phyloP scores from a whole-genome alignment of 2,113 vertebrate genomes.

The Anguilla japonica region DNA sequence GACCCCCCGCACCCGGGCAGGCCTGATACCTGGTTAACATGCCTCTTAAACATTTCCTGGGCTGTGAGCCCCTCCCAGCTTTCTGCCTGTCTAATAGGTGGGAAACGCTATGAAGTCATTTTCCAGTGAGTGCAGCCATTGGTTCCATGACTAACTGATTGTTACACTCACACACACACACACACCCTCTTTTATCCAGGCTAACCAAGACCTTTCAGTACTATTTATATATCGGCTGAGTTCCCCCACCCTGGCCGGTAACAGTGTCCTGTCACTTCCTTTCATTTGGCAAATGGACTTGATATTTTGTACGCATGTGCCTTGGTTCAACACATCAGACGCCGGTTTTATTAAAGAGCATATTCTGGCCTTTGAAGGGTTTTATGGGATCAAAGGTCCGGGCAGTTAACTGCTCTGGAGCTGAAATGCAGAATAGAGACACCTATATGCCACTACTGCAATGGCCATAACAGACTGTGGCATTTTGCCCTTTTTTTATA shows the following conservation, averaged over 20 bases:
- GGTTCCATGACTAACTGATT: slow-evolving; percentile 28
- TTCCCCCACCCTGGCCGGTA: neutral
- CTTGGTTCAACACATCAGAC: slow-evolving; percentile 12
- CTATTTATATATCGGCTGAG: neutral
- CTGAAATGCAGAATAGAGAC: slow-evolving; percentile 35
- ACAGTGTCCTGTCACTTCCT: neutral
- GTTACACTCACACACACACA: slow-evolving; percentile 21
- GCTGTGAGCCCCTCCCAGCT: neutral
- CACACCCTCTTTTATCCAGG: slow-evolving; percentile 9
- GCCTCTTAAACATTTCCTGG: neutral
- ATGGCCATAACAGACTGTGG: slow-evolving; percentile 1
- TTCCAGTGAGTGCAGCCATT: slow-evolving; percentile 12
- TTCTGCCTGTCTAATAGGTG: slow-evolving; percentile 39
- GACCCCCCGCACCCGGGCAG: neutral
- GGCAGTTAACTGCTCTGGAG: slow-evolving; percentile 31
- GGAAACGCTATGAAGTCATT: slow-evolving; percentile 45
- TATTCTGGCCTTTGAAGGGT: slow-evolving; percentile 23
- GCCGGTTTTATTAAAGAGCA: neutral
- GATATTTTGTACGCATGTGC: neutral
- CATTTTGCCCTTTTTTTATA: neutral
- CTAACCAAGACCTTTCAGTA: slow-evolving; percentile 12
- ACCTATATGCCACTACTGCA: slow-evolving; percentile 6
- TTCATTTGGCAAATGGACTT: neutral
- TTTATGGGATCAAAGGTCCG: slow-evolving; percentile 40
- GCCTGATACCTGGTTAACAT: neutral